phyloP scores from a whole-genome alignment of 1,140 invertebrate species.

The Cephus cinctus region DNA sequence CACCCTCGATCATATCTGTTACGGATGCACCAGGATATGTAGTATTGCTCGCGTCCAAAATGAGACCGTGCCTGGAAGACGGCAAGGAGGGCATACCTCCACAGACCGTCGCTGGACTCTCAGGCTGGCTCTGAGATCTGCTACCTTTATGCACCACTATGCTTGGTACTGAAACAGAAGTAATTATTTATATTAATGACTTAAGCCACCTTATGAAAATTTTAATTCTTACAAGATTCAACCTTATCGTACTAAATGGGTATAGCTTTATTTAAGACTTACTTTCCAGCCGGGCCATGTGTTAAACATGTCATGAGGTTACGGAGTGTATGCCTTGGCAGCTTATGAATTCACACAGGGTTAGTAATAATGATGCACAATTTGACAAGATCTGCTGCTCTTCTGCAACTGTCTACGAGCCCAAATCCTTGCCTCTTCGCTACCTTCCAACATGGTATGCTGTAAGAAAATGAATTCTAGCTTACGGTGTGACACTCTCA shows the following conservation, averaged over 20 bases:
- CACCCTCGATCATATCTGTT: constrained; percentile 51
- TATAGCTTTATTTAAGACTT: constrained; percentile 24
- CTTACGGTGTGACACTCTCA: too few species aligned
- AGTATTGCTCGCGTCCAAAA: constrained; percentile 32
- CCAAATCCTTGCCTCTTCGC: constrained; percentile 29
- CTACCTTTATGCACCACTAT: constrained; percentile 52
- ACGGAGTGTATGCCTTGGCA: constrained; percentile 27
- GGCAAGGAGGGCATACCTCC: constrained; percentile 53
- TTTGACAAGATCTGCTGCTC: constrained; percentile 28
- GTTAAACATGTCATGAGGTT: constrained; percentile 40
- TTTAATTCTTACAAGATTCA: too few species aligned
- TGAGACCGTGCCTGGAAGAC: constrained; percentile 43
- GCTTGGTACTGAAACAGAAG: constrained; percentile 48
- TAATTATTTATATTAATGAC: too few species aligned
- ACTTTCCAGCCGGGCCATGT: constrained; percentile 42
- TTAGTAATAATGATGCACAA: constrained; percentile 35
- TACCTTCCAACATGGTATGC: constrained; percentile 33
- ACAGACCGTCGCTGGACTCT: constrained; percentile 44
- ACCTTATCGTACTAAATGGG: constrained; percentile 1
- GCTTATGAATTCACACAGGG: constrained; percentile 24
- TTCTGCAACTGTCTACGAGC: constrained; percentile 27
- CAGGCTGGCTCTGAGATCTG: constrained; percentile 45
- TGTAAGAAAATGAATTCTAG: constrained; percentile 28
- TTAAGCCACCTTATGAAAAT: too few species aligned
- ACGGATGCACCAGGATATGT: constrained; percentile 31